These are phyloP conservation scores for Oreochromis spilurus DNA, from an alignment of 2,113 vertebrate species.

Conservation along the genomic window DNA sequence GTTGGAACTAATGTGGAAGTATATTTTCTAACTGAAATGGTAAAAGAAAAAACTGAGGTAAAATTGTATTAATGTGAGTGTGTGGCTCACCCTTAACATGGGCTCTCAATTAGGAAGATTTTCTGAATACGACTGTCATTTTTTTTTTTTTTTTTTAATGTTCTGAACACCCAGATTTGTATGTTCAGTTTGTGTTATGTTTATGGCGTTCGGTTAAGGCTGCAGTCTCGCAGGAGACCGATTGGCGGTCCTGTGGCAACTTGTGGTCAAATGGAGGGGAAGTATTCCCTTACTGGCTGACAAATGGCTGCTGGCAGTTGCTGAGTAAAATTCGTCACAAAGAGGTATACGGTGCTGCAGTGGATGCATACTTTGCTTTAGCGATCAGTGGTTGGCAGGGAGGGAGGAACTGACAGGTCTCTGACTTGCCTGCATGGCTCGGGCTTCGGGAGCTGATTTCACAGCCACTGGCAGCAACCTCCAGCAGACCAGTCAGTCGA, in stretches of 20 bases:
- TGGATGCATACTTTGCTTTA: neutral
- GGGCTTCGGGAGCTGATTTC: neutral
- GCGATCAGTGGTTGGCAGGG: neutral
- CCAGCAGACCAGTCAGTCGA: neutral
- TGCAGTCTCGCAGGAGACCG: neutral
- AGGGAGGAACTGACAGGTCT: neutral
- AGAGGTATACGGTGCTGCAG: neutral
- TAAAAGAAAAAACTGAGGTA: neutral
- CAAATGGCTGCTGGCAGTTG: neutral
- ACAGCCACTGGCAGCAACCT: neutral
- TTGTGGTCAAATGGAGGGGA: neutral
- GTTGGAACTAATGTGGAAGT: neutral
- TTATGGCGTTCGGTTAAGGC: neutral
- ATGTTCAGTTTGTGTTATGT: neutral
- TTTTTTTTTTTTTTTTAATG: neutral
- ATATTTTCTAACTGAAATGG: neutral
- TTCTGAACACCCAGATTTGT: neutral
- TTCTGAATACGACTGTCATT: neutral
- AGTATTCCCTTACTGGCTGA: neutral
- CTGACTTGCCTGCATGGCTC: neutral
- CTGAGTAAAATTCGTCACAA: neutral
- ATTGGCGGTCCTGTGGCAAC: neutral
- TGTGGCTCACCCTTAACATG: neutral
- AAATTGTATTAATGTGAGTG: neutral
- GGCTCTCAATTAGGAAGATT: neutral